Evolutionary conservation across 1,140 invertebrate genomes (phyloP), one percentile per base, ranked within the genome.

Genomic region (Psix sp.): DNA sequence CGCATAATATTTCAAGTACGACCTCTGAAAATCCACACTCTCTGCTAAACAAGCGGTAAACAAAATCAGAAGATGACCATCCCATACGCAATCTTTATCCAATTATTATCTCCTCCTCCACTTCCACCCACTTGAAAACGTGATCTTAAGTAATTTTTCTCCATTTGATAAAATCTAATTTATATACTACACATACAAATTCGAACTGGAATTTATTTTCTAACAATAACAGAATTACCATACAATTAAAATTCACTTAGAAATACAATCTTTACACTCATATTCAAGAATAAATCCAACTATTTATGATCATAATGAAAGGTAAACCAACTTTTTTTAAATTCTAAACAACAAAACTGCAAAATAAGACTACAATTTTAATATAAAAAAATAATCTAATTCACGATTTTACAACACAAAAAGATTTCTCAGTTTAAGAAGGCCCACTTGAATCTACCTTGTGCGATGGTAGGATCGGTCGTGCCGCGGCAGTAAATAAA

Each of bases 401-500:
- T 14, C 31, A 36, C 24, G 43, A 21, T 35, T 1, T 42, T 31
- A 6, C 10, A 17, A 45, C 29, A 39, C 5, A 11, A 26, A 52
- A 39, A 9, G 29, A 46, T 31, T 29, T 49, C 43, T 60, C 36
- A 60, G 26, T 29, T 9, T 13, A 4, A 38, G 9, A 33, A 46
- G 21, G 21, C 9, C 39, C 39, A 21, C 13, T n/a, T 54, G 35
- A 39, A 36, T 21, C 46, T 29, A 36, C 15, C 46, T 29, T 42
- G 40, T 15, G 13, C 24, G 38, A 39, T 20, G 10, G 33, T 35
- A 45, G 56, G 54, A 45, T 60, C 65, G 36, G 24, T 6, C 11
- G 31, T 33, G 17, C 31, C 39, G 11, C 43, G 7, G 26, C 52
- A 49, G 40, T 56, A 42, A 48, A 65, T 51, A 56, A 39, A 42